Base-by-base conservation (phyloP, 1,140 invertebrate species). In the Rhynchophorus ferrugineus region DNA sequence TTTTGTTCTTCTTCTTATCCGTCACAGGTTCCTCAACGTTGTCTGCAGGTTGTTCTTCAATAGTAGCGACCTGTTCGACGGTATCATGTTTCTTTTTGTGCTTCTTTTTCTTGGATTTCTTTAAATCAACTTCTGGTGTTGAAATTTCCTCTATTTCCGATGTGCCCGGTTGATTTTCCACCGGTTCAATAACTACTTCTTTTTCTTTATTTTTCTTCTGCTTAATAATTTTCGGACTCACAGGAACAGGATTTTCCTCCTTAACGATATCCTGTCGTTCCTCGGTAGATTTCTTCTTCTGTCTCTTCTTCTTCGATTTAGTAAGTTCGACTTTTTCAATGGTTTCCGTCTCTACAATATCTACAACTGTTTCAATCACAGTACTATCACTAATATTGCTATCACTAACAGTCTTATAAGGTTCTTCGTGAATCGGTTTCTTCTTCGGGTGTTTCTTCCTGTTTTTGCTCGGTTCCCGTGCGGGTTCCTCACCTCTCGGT, bases 131-230 rank as follows among this genome's bases (percentile, higher is more conserved):
- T 6, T 29, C 24, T 6, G n/a, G n/a, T n/a, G 5, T 29, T 29
- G 24, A 29, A 29, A 29, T 29, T 29, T 29, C 24, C 24, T 29
- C 5, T 11, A 6, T 11, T 6, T 5, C 24, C 5, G 24, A 18
- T 54, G 5, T 11, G 5, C 5, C 5, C 24, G 5, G 5, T 29
- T 6, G 11, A 6, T 29, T 11, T 5, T 29, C 24, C 24, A 41
- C 39, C 18, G 18, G 13, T 55, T 49, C 18, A 21, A 33, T 17
- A 35, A 13, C 6, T 3, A 16, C 18, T 36, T 45, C 16, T 24
- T 52, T 46, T 13, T 52, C 24, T 33, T 46, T 45, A n/a, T 45
- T 46, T 16, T 52, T 46, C 18, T 44, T 53, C 5, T 38, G 34
- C 29, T 45, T 52, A 14, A 16, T 46, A 6, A 41, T 3, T 17